These are phyloP conservation scores for Cynocephalus volans DNA, from an alignment of 2,113 vertebrate genomes.

Conservation along the genomic window DNA sequence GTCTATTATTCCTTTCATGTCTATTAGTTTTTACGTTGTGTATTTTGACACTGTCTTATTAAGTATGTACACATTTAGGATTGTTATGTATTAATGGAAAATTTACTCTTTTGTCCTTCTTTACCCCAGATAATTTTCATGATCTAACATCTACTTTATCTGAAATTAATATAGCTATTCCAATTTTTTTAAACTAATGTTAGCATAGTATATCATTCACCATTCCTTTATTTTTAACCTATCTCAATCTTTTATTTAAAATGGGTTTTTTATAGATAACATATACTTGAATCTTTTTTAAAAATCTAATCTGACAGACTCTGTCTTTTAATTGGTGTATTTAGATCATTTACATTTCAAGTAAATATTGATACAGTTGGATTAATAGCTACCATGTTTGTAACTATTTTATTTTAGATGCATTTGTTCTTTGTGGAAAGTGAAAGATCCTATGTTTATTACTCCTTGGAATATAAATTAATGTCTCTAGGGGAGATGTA, in stretches of 20 bases:
- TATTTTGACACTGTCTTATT: slow-evolving; percentile 18
- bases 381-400: not conserved
- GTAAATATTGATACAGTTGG: not conserved
- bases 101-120: not conserved
- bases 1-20: not conserved
- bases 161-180: not conserved
- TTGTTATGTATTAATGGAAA: not conserved
- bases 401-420: not conserved
- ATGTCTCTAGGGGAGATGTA: not conserved
- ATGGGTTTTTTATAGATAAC: not conserved
- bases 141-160: not conserved
- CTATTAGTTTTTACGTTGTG: not conserved
- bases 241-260: not conserved
- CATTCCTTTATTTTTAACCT: not conserved
- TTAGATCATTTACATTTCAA: slow-evolving; percentile 20
- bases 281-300: not conserved
- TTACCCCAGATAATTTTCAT: not conserved
- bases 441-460: not conserved
- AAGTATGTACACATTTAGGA: not conserved
- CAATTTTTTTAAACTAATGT: not conserved
- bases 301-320: not conserved
- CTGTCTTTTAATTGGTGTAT: not conserved
- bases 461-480: not conserved
- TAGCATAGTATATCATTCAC: not conserved
- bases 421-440: not conserved